Percentiles rank a stretch among this genome's conserved stretches.
Evolutionary conservation across 2,113 vertebrate genomes (phyloP).

Genomic region (Colaptes auratus): DNA sequence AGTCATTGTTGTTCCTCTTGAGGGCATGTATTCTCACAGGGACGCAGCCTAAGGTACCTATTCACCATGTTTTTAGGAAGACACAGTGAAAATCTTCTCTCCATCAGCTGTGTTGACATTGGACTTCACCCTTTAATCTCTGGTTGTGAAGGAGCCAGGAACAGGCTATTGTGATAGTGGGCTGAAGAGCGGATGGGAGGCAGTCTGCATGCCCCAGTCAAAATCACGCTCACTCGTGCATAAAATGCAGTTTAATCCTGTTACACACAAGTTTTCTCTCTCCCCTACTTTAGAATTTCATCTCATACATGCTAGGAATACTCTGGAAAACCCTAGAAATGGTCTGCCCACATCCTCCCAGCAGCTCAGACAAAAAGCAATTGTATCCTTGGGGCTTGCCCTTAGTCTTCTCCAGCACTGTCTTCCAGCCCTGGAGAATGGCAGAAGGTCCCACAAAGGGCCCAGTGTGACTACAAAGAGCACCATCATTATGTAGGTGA

Average conservation of each 20-base stretch:
- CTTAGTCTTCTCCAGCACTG: not conserved
- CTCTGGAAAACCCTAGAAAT: not conserved
- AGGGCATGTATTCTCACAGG: not conserved
- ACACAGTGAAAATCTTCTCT: not conserved
- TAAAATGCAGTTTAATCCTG: not conserved
- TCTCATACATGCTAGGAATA: not conserved
- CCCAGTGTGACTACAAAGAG: not conserved
- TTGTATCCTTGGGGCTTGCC: not conserved
- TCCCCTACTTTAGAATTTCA: not conserved
- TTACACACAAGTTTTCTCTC: not conserved
- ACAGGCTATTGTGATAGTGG: not conserved
- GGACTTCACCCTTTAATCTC: not conserved
- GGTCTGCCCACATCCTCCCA: not conserved
- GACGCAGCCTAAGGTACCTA: not conserved
- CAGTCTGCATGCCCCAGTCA: not conserved
- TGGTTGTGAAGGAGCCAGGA: not conserved
- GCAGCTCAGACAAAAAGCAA: not conserved
- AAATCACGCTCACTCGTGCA: rapidly evolving
- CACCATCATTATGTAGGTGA: not conserved
- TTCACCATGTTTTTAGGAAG: constrained; percentile 3
- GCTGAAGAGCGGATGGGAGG: not conserved
- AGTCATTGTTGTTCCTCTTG: not conserved
- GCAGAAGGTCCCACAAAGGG: not conserved
- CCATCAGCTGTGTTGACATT: not conserved
- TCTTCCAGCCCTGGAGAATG: not conserved